Percentiles rank a stretch among this genome's conserved stretches.
Conservation (phyloP, 2,888 invertebrate species). For the Dasysyrphus albostriatus region DNA sequence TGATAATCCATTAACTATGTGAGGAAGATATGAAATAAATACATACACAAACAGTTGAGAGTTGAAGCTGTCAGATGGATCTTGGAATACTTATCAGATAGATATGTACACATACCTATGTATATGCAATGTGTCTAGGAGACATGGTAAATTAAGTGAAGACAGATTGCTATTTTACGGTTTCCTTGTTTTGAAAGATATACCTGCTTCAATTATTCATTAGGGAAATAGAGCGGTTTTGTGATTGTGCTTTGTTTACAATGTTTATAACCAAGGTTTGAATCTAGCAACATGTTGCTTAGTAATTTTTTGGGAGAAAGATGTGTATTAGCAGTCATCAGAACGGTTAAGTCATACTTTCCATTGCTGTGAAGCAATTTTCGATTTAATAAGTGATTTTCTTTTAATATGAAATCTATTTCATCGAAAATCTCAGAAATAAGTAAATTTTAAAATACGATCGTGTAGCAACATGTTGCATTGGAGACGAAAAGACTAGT, state of each 20-base stretch:
- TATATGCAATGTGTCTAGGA: slow-evolving; percentile 15
- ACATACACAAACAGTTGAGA: slow-evolving; percentile 10
- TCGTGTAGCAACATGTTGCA: too few relatives aligned
- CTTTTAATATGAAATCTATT: too few relatives aligned
- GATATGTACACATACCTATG: background rate
- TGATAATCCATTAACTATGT: slow-evolving; percentile 62
- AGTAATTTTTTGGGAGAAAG: background rate
- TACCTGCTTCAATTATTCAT: slow-evolving; percentile 14
- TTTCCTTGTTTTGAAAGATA: slow-evolving; percentile 23
- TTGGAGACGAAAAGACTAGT: too few relatives aligned
- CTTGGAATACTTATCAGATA: slow-evolving; percentile 50
- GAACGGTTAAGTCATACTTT: background rate
- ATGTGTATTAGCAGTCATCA: background rate
- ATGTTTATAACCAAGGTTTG: background rate
- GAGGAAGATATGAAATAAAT: background rate
- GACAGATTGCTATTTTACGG: slow-evolving; percentile 46
- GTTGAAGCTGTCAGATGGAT: slow-evolving; percentile 38
- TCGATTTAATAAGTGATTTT: too few relatives aligned
- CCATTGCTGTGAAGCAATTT: too few relatives aligned
- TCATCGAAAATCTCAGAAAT: too few relatives aligned
- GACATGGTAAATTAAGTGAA: slow-evolving; percentile 56
- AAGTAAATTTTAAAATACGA: too few relatives aligned
- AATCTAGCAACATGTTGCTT: slow-evolving; percentile 11
- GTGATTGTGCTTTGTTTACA: background rate
- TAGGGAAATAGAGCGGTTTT: background rate